phyloP scores from a whole-genome alignment of 2,113 vertebrate species.

The Siniperca chuatsi region DNA sequence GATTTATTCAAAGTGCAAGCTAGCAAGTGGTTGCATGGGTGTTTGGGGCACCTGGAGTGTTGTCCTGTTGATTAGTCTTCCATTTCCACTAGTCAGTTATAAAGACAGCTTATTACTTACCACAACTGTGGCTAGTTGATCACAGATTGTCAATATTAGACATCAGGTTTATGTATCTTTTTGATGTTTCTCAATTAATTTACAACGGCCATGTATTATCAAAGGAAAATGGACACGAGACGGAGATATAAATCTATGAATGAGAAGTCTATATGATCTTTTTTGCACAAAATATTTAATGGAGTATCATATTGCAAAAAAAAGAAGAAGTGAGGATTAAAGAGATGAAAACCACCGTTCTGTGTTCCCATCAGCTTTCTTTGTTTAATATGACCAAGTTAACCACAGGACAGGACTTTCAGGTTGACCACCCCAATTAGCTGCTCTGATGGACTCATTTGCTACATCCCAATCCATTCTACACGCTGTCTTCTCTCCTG shows the following conservation, averaged over 20 bases:
- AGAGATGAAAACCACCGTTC: neutral
- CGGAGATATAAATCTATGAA: neutral
- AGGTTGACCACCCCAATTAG: constrained; percentile 58
- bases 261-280: neutral
- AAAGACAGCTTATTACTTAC: neutral
- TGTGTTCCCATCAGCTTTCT: constrained; percentile 29
- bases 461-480: constrained; percentile 54
- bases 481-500: constrained; percentile 27
- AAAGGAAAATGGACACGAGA: neutral
- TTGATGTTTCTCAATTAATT: neutral
- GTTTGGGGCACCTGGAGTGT: neutral
- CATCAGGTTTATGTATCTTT: too few relatives aligned
- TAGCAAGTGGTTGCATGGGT: neutral
- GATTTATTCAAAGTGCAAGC: neutral
- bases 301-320: neutral
- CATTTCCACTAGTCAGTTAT: too few relatives aligned
- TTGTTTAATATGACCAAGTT: constrained; percentile 20
- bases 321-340: neutral
- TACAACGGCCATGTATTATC: neutral
- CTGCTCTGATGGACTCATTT: constrained; percentile 65
- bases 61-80: neutral
- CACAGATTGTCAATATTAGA: neutral
- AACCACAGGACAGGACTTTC: constrained; percentile 44
- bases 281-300: neutral
- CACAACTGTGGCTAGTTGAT: neutral